Evolutionary conservation across 2,113 vertebrate genomes (phyloP), one percentile per base, ranked within the genome.

Genomic region (Cyanocitta stelleri): DNA sequence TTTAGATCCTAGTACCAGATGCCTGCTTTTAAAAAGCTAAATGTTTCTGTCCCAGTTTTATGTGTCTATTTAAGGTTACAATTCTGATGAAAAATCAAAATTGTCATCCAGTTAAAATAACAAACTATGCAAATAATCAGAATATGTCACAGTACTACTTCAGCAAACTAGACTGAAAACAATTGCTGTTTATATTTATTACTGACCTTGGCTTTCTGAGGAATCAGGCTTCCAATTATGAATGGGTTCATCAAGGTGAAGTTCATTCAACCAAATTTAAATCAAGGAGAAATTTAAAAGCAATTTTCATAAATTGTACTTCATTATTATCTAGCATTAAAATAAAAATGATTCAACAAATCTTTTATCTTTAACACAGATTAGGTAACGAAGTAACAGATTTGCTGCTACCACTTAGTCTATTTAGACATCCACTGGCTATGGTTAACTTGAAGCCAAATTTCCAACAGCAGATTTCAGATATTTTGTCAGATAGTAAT

Each of bases 1-100:
- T 91, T 97, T 90, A 81, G 43, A 85, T 72, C 64, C 89, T 73
- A 93, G 89, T 74, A 97, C 62, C 86, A 84, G 35, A 54, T 1
- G 16, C 14, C 20, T 78, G 44, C n/a, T 90, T 92, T 90, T 49
- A 88, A 33, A 83, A 75, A 72, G 48, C 11, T 87, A 68, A 81
- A 87, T 62, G 29, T 30, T 75, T 63, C 63, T 82, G 41, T 78
- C 56, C 37, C 2, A 1, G 13, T 56, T 78, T 55, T 61, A 24
- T 23, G 24, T 11, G 12, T 78, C 61, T 56, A 18, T 78, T 56
- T 69, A 72, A 84, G 49, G 44, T 30, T 10, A 10, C 23, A 78
- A 41, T 52, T 81, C 43, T 78, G 27, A 85, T n/a, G 35, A 48
- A 85, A 83, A 93, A 74, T 51, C 5, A 83, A 58, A 94, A 52